phyloP scores from a whole-genome alignment of 2,888 invertebrate genomes.

The Hydroisotoma schaefferi region DNA sequence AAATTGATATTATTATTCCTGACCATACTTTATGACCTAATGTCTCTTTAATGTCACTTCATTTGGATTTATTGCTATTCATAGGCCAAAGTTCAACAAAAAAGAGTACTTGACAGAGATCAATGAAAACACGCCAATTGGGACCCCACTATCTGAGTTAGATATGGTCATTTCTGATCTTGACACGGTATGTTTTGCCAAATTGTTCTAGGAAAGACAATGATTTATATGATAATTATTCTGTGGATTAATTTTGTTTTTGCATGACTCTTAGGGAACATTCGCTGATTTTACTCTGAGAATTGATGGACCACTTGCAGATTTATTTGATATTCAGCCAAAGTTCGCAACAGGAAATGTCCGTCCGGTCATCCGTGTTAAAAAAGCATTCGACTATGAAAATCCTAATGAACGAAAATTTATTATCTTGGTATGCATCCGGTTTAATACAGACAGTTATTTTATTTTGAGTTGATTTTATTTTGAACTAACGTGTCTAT shows the following conservation, averaged over 20 bases:
- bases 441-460: background rate
- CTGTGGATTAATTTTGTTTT: slow-evolving; percentile 1
- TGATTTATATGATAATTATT: background rate
- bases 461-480: background rate
- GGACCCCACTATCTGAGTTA: slow-evolving; percentile 73
- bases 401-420: slow-evolving; percentile 89
- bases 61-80: too few species aligned
- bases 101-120: slow-evolving; percentile 76
- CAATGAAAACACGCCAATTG: slow-evolving; percentile 75
- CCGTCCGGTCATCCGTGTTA: slow-evolving; percentile 75
- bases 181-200: slow-evolving; percentile 66
- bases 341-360: slow-evolving; percentile 73
- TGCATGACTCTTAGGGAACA: slow-evolving; percentile 61
- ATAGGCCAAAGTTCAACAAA: slow-evolving; percentile 64
- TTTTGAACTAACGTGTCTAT: slow-evolving; percentile 2
- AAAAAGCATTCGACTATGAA: slow-evolving; percentile 79
- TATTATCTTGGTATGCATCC: slow-evolving; percentile 66
- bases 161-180: slow-evolving; percentile 83
- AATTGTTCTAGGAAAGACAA: background rate
- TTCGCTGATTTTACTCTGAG: slow-evolving; percentile 78
- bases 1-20: too few species aligned
- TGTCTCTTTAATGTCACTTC: too few species aligned
- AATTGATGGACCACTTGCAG: slow-evolving; percentile 73
- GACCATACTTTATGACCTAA: too few species aligned
- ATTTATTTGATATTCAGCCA: slow-evolving; percentile 77